These are phyloP conservation scores for Galerucella nymphaeae DNA, from an alignment of 2,888 invertebrate genomes.

Conservation along the genomic window DNA sequence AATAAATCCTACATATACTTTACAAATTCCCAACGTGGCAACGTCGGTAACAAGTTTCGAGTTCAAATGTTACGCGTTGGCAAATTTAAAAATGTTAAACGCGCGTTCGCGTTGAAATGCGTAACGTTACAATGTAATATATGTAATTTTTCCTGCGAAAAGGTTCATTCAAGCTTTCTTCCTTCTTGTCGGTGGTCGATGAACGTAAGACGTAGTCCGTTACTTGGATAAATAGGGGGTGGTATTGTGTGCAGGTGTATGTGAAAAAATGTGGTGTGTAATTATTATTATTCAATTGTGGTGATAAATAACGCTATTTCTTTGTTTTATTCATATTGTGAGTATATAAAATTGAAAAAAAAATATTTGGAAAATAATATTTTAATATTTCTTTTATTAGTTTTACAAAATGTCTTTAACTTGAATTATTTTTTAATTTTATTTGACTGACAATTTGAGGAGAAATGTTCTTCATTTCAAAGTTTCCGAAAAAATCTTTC, in stretches of 20 bases:
- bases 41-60: conserved; percentile 3
- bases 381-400: too few species aligned
- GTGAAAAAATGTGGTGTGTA: background rate
- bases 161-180: conserved; percentile 20
- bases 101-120: conserved; percentile 13
- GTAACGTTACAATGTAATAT: conserved; percentile 7
- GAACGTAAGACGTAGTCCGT: background rate
- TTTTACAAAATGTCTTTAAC: too few species aligned
- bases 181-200: background rate
- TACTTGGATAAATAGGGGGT: background rate
- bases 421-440: too few species aligned
- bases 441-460: too few species aligned
- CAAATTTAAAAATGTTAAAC: conserved; percentile 24
- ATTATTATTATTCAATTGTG: background rate
- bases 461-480: too few species aligned
- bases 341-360: background rate
- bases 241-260: background rate
- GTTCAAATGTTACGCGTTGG: conserved; percentile 16
- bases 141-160: conserved; percentile 18
- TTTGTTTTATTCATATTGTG: background rate
- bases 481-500: background rate
- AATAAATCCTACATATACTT: background rate
- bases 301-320: background rate
- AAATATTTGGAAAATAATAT: too few species aligned
- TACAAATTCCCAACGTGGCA: background rate